Evolutionary conservation across 2,113 vertebrate genomes (phyloP).

Genomic region (Merops nubicus): DNA sequence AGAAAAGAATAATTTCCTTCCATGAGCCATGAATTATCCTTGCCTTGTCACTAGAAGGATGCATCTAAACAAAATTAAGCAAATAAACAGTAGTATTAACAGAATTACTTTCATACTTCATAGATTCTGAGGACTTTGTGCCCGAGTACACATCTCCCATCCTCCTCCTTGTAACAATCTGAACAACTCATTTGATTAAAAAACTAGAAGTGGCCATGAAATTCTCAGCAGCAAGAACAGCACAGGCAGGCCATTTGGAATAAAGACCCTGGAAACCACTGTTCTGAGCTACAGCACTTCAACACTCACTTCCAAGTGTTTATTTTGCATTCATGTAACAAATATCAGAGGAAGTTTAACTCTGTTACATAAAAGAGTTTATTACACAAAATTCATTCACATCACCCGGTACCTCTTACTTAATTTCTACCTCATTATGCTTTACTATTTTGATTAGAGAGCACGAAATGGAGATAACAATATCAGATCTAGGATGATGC

Average conservation of each 20-base stretch:
- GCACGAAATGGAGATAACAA: background rate
- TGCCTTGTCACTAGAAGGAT: background rate
- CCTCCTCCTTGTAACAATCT: background rate
- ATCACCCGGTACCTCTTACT: background rate
- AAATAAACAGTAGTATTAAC: background rate
- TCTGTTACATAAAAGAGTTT: background rate
- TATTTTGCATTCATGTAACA: background rate
- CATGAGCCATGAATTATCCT: background rate
- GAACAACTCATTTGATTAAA: background rate
- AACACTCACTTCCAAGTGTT: background rate
- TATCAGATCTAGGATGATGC: background rate
- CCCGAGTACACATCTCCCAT: background rate
- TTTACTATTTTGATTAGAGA: background rate
- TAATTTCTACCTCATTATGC: background rate
- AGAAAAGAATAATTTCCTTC: background rate
- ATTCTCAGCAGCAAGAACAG: background rate
- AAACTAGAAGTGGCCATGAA: background rate
- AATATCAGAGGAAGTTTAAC: background rate
- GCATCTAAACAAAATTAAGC: background rate
- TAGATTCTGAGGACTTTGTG: background rate
- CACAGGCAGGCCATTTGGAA: background rate
- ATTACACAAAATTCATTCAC: background rate
- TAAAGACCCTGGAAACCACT: background rate
- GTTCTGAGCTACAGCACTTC: background rate
- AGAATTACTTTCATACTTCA: background rate